phyloP scores from a whole-genome alignment of 2,888 invertebrate species.

The Colostygia pectinataria region DNA sequence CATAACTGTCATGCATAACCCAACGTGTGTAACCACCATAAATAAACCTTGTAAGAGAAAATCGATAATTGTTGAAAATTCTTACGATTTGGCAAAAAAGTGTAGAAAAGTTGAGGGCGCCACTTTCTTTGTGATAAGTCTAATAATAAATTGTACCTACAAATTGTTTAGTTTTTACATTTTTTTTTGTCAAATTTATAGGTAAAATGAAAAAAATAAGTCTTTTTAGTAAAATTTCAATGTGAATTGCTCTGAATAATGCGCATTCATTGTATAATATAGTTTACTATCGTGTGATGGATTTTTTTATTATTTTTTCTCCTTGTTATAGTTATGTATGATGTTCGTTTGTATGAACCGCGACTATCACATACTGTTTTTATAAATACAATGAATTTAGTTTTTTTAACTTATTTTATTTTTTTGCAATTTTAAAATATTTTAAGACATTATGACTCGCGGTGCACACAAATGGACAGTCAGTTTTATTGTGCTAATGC shows the following conservation, averaged over 20 bases:
- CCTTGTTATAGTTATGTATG: slow-evolving; percentile 37
- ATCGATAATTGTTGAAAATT: slow-evolving; percentile 11
- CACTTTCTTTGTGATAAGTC: too few relatives aligned
- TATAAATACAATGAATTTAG: slow-evolving; percentile 30
- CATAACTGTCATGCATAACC: too few relatives aligned
- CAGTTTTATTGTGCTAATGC: slow-evolving; percentile 62
- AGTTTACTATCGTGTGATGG: slow-evolving; percentile 40
- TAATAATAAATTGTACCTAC: too few relatives aligned
- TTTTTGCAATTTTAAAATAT: slow-evolving; percentile 26
- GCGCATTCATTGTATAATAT: slow-evolving; percentile 46
- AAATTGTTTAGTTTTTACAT: too few relatives aligned
- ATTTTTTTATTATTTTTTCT: slow-evolving; percentile 42
- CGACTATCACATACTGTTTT: slow-evolving; percentile 19
- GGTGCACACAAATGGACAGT: slow-evolving; percentile 36
- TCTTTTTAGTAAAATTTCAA: slow-evolving; percentile 39
- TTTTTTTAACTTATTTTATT: slow-evolving; percentile 28
- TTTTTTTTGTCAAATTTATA: too few relatives aligned
- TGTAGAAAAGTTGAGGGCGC: too few relatives aligned
- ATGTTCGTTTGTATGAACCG: slow-evolving; percentile 25
- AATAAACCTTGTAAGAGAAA: background rate
- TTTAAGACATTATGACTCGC: slow-evolving; percentile 40
- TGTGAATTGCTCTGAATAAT: slow-evolving; percentile 34
- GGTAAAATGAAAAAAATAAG: too few relatives aligned
- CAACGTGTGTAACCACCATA: too few relatives aligned
- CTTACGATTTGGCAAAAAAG: too few relatives aligned